These are phyloP conservation scores for Cephalopterus ornatus DNA, from an alignment of 2,113 vertebrate genomes.

Conservation along the genomic window DNA sequence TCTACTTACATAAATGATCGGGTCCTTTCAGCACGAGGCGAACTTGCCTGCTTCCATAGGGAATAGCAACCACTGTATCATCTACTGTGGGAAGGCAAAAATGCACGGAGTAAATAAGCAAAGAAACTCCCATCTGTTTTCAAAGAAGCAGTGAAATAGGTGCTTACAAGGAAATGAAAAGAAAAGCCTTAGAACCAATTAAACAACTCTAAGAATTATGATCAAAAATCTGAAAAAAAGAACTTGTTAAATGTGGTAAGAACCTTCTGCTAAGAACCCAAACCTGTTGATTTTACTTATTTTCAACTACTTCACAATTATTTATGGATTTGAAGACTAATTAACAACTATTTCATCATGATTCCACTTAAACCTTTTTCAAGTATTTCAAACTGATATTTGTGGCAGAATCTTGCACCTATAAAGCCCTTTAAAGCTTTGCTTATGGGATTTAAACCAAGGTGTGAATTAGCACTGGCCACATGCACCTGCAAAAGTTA, in stretches of 20 bases:
- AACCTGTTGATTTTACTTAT: not conserved
- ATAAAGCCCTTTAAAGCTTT: not conserved
- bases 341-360: not conserved
- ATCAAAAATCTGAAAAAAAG: not conserved
- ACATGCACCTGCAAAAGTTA: not conserved
- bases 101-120: not conserved
- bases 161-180: not conserved
- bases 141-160: not conserved
- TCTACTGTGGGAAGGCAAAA: slow-evolving; percentile 76
- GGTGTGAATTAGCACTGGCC: not conserved
- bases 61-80: slow-evolving; percentile 87
- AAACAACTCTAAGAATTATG: not conserved
- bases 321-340: not conserved
- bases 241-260: not conserved
- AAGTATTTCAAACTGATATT: not conserved
- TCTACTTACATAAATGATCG: slow-evolving; percentile 96
- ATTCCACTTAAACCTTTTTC: not conserved
- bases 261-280: not conserved
- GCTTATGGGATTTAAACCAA: not conserved
- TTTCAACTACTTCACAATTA: not conserved
- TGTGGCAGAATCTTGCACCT: not conserved
- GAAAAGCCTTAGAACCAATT: not conserved
- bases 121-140: not conserved
- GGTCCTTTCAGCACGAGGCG: slow-evolving; percentile 92
- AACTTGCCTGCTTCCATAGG: slow-evolving; percentile 91